Conservation (phyloP, 2,797 vertebrate species). For the Scolopax rusticola region DNA sequence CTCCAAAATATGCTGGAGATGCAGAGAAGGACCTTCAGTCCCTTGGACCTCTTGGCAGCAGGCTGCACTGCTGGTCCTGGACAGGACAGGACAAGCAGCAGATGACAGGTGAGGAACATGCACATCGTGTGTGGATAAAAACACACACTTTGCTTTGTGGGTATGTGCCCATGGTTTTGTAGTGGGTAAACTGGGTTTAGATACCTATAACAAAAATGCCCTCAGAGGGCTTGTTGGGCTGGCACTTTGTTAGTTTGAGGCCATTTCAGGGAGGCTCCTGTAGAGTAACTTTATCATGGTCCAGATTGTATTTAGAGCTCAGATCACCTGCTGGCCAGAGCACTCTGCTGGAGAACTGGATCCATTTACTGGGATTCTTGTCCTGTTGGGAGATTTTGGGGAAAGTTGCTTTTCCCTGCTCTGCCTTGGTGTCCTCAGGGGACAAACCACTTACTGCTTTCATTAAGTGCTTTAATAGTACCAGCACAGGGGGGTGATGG, state of each 20-base stretch:
- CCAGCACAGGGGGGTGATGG: background rate
- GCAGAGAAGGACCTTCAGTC: background rate
- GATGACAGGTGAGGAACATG: background rate
- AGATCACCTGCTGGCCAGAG: background rate
- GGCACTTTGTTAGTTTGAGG: background rate
- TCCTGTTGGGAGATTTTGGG: background rate
- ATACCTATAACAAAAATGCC: background rate
- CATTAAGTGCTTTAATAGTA: background rate
- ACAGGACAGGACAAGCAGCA: background rate
- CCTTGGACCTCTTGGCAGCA: background rate
- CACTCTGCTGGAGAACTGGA: background rate
- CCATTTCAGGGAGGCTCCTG: background rate
- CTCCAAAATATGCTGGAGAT: background rate
- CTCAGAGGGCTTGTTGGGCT: background rate
- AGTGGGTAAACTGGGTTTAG: background rate
- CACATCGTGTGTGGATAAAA: background rate
- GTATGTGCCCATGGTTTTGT: background rate
- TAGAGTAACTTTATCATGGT: background rate
- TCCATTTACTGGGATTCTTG: background rate
- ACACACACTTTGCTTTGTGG: background rate
- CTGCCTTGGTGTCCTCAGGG: background rate
- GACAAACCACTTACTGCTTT: background rate
- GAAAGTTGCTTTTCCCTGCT: background rate
- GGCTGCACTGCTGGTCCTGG: rapidly evolving
- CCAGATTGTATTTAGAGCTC: background rate